Evolutionary conservation across 1,140 invertebrate genomes (phyloP), one percentile per base, ranked within the genome.

Genomic region (Formica selysi): DNA sequence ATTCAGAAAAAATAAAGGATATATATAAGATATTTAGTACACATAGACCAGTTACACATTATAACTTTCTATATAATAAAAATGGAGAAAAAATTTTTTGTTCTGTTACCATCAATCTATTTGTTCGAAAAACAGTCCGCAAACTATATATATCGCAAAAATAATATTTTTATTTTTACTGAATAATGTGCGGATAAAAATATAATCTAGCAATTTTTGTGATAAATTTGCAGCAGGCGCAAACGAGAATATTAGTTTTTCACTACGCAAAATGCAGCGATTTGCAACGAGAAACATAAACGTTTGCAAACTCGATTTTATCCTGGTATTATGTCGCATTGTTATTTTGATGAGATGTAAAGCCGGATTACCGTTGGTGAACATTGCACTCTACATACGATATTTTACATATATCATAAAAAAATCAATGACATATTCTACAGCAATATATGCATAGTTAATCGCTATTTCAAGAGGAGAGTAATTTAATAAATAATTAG

Each of bases 301-400:
- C 68, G 41, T 67, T 85, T 41, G 68, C 10, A 38, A 73, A 83
- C 38, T 61, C 68, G 79, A 83, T 83, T 83, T 76, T 76, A 89
- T 85, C 87, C 70, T 48, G 61, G 73, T 85, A 78, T 85, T 85
- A 85, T 89, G 84, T 89, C 88, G 70, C 80, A 81, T 89, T 88
- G 79, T 83, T 83, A 83, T 83, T 83, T 83, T 83, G 87, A 89
- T 89, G 87, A 89, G 88, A 89, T 89, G 87, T 88, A 89, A 88
- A 89, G 85, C 78, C 84, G 87, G 87, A 89, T 89, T 89, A 89
- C 81, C 84, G 73, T 68, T 74, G 78, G 70, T 54, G 81, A 80
- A 81, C 76, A 67, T 86, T 64, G 86, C 68, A 85, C 79, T 78
- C 22, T 36, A n/a, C 44, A 44, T 44, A 41, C 16, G n/a, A 65